phyloP scores from a whole-genome alignment of 2,797 vertebrate genomes.

The Cyprinella venusta region DNA sequence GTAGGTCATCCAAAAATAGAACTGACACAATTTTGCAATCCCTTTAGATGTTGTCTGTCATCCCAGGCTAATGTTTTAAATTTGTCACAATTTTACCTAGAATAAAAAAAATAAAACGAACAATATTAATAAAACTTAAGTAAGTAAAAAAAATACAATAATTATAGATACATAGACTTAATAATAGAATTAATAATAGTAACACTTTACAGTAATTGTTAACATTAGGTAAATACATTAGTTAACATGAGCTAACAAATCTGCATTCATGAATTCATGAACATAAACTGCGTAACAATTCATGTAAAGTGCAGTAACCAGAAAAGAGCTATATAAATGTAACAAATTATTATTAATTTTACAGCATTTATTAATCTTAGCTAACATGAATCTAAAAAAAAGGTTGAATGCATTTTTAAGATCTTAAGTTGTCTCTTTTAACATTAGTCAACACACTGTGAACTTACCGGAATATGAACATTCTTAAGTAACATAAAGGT shows the following conservation, averaged over 20 bases:
- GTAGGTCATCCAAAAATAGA: constrained; percentile 43
- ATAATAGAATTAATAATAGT: background rate
- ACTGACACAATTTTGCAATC: constrained; percentile 29
- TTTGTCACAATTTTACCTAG: background rate
- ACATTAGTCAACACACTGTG: no score
- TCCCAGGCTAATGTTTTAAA: background rate
- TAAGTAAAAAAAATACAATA: background rate
- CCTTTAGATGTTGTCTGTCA: constrained; percentile 13
- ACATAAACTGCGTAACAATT: no score
- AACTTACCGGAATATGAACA: background rate
- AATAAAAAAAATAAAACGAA: background rate
- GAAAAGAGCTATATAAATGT: no score
- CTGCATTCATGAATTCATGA: no score
- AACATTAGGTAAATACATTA: no score
- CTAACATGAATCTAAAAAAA: background rate
- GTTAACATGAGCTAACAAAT: no score
- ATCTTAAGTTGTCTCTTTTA: background rate
- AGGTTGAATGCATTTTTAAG: background rate
- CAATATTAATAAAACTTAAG: background rate
- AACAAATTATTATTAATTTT: no score
- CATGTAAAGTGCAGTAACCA: no score
- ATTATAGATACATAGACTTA: background rate
- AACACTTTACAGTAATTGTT: background rate
- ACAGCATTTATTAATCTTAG: background rate
- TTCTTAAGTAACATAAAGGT: background rate